Evolutionary conservation across 2,888 invertebrate species (phyloP).

Genomic region (Sepioteuthis lessoniana): DNA sequence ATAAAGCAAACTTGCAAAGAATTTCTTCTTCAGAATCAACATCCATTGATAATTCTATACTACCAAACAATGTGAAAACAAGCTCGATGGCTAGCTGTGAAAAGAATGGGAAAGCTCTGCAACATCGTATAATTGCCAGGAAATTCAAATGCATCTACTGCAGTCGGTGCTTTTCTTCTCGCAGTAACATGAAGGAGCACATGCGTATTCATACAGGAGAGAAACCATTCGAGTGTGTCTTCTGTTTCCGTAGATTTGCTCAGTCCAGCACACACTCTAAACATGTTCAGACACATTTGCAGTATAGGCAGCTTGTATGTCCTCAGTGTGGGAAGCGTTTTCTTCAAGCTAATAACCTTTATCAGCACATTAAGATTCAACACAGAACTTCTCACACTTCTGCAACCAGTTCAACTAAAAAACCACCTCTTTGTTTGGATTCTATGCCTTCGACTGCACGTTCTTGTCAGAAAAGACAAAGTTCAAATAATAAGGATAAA

Average conservation of each 20-base stretch:
- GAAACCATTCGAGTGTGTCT: not conserved
- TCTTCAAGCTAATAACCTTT: not conserved
- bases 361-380: not conserved
- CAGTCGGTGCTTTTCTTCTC: slow-evolving; percentile 94
- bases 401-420: not conserved
- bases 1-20: not conserved
- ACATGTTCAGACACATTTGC: not conserved
- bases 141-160: slow-evolving; percentile 92
- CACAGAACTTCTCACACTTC: not conserved
- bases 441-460: not conserved
- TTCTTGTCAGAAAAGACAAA: not conserved
- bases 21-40: not conserved
- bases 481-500: not conserved
- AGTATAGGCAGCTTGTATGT: not conserved
- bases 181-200: slow-evolving; percentile 99
- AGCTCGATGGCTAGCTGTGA: not conserved
- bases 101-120: not conserved
- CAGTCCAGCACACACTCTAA: slow-evolving; percentile 17
- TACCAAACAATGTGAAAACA: not conserved
- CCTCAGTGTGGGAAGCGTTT: not conserved
- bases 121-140: not conserved
- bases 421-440: not conserved
- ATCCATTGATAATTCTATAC: not conserved
- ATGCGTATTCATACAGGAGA: slow-evolving; percentile 89
- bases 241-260: not conserved